Conservation (phyloP, 2,888 invertebrate species). For the Pinctada fucata region DNA sequence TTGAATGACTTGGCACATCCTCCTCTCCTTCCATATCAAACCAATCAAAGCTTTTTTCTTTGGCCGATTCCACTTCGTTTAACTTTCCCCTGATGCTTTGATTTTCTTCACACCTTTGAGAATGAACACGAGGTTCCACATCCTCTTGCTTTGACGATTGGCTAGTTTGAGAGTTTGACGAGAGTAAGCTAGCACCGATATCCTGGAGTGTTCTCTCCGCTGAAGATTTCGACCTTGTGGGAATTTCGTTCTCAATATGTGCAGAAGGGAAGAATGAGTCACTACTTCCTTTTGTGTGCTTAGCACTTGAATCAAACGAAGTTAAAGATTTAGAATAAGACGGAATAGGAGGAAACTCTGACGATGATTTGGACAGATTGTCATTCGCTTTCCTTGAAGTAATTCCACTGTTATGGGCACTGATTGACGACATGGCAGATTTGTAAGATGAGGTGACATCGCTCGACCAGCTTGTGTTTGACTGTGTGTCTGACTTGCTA, state of each 20-base stretch:
- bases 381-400: not conserved
- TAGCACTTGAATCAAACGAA: not conserved
- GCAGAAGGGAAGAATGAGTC: not conserved
- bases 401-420: not conserved
- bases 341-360: not conserved
- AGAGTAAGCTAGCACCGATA: not conserved
- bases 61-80: not conserved
- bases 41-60: not conserved
- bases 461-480: not conserved
- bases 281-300: not conserved
- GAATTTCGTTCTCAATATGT: not conserved
- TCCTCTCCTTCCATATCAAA: not conserved
- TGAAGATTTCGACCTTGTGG: not conserved
- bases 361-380: too few species aligned
- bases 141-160: not conserved
- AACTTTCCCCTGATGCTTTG: not conserved
- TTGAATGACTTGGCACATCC: not conserved
- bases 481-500: not conserved
- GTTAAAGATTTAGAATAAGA: not conserved
- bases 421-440: not conserved
- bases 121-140: not conserved
- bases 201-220: not conserved
- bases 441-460: not conserved
- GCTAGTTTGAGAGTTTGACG: not conserved
- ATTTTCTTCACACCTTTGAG: not conserved